phyloP scores from a whole-genome alignment of 1,140 invertebrate genomes.

The Cyclina sinensis region DNA sequence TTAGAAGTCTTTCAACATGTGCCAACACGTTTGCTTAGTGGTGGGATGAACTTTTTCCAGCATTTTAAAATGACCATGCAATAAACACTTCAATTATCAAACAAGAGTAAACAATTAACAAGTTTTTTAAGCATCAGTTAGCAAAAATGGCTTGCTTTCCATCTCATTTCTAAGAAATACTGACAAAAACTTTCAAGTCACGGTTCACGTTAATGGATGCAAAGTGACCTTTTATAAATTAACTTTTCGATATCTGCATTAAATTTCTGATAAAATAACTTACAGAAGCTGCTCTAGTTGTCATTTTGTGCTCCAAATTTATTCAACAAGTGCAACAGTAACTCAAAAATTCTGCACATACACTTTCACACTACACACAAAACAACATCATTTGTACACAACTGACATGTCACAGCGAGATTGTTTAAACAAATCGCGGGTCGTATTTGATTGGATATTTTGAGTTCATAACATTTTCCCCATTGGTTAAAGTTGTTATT shows the following conservation, averaged over 20 bases:
- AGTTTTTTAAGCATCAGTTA: no score
- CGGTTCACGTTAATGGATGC: not conserved
- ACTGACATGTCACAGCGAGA: constrained; percentile 69
- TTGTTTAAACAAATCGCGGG: constrained; percentile 75
- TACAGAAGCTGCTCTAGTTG: constrained; percentile 75
- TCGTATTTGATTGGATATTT: constrained; percentile 73
- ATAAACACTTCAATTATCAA: no score
- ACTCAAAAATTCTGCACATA: constrained; percentile 8
- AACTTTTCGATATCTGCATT: not conserved
- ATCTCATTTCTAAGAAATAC: no score
- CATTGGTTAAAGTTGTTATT: constrained; percentile 74
- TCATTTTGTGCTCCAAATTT: constrained; percentile 58
- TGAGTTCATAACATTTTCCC: constrained; percentile 71
- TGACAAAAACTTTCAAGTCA: not conserved
- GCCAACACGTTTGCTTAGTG: not conserved
- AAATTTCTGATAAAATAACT: constrained; percentile 43
- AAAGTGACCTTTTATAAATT: constrained; percentile 15
- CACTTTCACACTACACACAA: constrained; percentile 67
- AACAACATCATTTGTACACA: constrained; percentile 65
- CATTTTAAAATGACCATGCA: no score
- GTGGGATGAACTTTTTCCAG: no score
- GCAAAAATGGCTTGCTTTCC: no score
- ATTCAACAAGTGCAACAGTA: constrained; percentile 64
- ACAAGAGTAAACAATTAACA: no score
- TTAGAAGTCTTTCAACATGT: constrained; percentile 3